phyloP scores from a whole-genome alignment of 2,888 invertebrate species.

The Hetaerina titia region DNA sequence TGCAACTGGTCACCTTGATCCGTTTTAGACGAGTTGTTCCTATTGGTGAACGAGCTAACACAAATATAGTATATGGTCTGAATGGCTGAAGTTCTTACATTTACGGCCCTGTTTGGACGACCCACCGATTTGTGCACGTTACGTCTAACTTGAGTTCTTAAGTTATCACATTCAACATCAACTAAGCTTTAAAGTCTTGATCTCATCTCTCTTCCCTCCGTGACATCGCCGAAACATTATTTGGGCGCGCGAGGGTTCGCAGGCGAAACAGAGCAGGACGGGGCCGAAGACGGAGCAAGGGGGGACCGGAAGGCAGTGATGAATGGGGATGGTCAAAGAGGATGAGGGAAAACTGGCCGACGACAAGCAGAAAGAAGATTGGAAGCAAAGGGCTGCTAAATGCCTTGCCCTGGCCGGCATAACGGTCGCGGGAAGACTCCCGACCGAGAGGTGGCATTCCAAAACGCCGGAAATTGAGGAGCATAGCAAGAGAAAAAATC shows the following conservation, averaged over 20 bases:
- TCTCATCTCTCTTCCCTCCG: background rate
- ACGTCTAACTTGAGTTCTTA: no score
- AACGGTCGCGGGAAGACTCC: background rate
- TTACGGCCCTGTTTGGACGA: no score
- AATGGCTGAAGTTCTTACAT: no score
- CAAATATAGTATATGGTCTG: no score
- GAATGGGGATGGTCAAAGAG: background rate
- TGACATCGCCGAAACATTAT: background rate
- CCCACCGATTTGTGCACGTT: no score
- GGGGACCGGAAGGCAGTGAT: background rate
- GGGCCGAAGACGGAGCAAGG: background rate
- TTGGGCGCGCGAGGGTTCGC: background rate
- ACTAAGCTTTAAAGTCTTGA: background rate
- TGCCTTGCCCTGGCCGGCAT: background rate
- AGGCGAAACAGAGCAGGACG: background rate
- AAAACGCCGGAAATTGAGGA: no score
- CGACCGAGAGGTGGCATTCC: no score
- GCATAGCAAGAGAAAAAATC: background rate
- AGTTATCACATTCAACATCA: no score
- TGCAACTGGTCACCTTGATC: no score
- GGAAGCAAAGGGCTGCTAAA: background rate
- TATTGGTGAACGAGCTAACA: no score
- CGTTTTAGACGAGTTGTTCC: no score
- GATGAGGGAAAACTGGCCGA: background rate
- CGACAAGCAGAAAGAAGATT: background rate